phyloP scores from a whole-genome alignment of 92 coral and sea anemone species.

The Heteractis magnifica region DNA sequence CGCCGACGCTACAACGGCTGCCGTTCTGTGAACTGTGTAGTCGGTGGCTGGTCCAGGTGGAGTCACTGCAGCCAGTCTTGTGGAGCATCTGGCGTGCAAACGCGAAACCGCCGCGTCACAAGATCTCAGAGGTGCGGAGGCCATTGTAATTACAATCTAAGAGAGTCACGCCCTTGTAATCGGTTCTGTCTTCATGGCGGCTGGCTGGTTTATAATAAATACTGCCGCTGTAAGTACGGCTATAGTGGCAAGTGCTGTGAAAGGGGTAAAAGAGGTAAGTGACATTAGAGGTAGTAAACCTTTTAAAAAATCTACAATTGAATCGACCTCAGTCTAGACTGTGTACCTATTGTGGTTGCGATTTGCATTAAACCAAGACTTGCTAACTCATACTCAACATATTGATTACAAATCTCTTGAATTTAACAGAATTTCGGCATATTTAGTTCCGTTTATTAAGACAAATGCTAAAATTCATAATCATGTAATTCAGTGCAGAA shows the following conservation, averaged over 20 bases:
- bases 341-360: not conserved
- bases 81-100: constrained; percentile 37
- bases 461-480: too few species aligned
- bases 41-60: constrained; percentile 43
- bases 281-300: not conserved
- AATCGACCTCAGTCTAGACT: not conserved
- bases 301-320: not conserved
- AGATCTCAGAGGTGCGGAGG: constrained; percentile 8
- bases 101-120: constrained; percentile 6
- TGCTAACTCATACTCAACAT: too few species aligned
- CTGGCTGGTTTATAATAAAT: not conserved
- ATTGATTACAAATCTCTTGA: too few species aligned
- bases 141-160: not conserved
- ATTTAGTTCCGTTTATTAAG: too few species aligned
- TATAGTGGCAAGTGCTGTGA: constrained; percentile 52
- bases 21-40: constrained; percentile 21
- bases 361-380: too few species aligned
- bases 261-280: constrained; percentile 2
- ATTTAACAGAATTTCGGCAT: too few species aligned
- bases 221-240: constrained; percentile 35
- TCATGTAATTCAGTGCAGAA: too few species aligned
- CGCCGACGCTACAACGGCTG: constrained; percentile 34
- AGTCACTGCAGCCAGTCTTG: constrained; percentile 43
- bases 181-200: constrained; percentile 52
- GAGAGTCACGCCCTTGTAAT: constrained; percentile 41